Evolutionary conservation across 2,888 invertebrate genomes (phyloP).

Genomic region (Sinelater perroti): DNA sequence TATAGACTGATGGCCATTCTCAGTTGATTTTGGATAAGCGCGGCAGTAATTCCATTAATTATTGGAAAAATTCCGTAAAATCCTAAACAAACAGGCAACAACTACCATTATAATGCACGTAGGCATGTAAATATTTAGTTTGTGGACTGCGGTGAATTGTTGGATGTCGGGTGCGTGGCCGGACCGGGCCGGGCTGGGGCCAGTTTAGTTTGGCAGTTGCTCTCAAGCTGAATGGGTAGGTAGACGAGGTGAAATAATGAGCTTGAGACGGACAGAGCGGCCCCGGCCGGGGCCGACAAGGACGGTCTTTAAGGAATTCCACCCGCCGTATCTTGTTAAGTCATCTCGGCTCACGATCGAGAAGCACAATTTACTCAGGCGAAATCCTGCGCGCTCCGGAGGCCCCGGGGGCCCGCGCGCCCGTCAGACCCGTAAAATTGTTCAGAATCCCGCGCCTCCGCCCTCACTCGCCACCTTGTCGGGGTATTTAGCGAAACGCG

Average conservation of each 20-base stretch:
- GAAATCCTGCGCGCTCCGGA: conserved; percentile 28
- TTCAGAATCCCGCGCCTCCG: conserved; percentile 19
- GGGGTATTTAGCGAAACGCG: not conserved
- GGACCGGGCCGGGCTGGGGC: conserved; percentile 45
- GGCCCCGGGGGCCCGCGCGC: conserved; percentile 17
- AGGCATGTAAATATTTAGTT: conserved; percentile 58
- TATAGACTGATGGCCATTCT: no score
- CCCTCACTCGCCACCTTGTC: conserved; percentile 6
- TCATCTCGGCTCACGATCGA: conserved; percentile 58
- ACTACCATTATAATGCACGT: conserved; percentile 39
- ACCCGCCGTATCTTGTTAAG: conserved; percentile 61
- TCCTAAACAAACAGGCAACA: conserved; percentile 35
- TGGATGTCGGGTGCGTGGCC: conserved; percentile 35
- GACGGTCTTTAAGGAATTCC: conserved; percentile 57
- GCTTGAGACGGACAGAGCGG: conserved; percentile 52
- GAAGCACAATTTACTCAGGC: conserved; percentile 37
- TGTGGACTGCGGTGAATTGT: conserved; percentile 40
- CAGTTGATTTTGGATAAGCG: no score
- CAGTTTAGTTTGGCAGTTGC: conserved; percentile 57
- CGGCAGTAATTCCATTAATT: conserved; percentile 30
- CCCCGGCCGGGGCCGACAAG: conserved; percentile 44
- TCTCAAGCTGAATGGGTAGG: conserved; percentile 53
- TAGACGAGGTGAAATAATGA: conserved; percentile 61
- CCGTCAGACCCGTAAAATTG: conserved; percentile 34
- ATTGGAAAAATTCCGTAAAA: conserved; percentile 33